A percentile compares a stretch with the other conserved stretches of the same genome.
These are phyloP conservation scores for Galerucella pusilla DNA, from an alignment of 2,888 invertebrate genomes.

Conservation along the genomic window DNA sequence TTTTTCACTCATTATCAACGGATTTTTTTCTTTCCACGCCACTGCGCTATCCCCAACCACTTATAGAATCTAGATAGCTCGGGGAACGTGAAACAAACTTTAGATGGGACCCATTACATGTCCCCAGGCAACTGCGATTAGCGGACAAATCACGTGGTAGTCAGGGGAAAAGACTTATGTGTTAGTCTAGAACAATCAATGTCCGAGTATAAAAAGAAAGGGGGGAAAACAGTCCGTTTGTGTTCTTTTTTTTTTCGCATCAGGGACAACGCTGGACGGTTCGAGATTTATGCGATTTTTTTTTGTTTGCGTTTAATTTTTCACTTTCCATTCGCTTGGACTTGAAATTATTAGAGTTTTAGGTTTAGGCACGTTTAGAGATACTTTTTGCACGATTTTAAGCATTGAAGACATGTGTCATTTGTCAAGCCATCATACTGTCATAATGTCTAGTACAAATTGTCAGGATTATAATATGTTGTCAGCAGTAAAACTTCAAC, in stretches of 20 bases:
- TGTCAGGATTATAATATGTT: too few relatives aligned
- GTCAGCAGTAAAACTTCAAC: too few relatives aligned
- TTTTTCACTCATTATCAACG: not conserved
- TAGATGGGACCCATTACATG: conserved; percentile 59
- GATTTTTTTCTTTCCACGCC: not conserved
- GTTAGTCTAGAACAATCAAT: conserved; percentile 64
- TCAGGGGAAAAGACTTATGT: conserved; percentile 63
- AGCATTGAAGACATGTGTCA: too few relatives aligned
- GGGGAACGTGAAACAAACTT: conserved; percentile 47
- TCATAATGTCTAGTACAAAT: too few relatives aligned
- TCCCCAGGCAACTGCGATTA: conserved; percentile 62
- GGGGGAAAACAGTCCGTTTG: conserved; percentile 29
- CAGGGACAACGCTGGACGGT: conserved; percentile 54
- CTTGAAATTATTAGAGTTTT: not conserved
- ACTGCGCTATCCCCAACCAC: conserved; percentile 48
- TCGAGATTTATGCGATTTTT: conserved; percentile 62
- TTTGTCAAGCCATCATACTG: too few relatives aligned
- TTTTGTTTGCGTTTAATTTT: conserved; percentile 16
- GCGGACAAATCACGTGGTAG: conserved; percentile 64
- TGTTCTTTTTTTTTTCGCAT: conserved; percentile 49
- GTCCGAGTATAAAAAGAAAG: conserved; percentile 55
- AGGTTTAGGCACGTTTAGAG: too few relatives aligned
- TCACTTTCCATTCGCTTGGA: conserved; percentile 6
- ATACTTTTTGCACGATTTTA: too few relatives aligned
- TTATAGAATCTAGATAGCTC: conserved; percentile 55